Evolutionary conservation across 2,797 vertebrate genomes (phyloP), one percentile per base, ranked within the genome.

Genomic region (Bufotes viridis): DNA sequence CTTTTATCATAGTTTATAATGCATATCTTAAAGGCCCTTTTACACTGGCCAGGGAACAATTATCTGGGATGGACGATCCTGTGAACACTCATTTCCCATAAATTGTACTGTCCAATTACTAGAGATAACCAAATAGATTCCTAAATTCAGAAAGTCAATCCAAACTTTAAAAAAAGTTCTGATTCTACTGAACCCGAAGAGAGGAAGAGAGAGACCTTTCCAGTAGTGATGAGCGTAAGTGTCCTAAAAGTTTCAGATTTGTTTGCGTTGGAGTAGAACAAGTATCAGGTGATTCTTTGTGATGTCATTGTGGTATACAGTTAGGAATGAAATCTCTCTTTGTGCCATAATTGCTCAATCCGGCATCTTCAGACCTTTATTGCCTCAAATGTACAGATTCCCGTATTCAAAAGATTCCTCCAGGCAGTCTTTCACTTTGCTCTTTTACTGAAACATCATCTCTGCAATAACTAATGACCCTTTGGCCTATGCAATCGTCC

Each of bases 341-440:
- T 84, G 70, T 74, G 34, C 29, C 34, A 72, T 74, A 84, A 84
- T 74, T 75, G 82, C 53, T 84, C 65, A 70, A 69, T 83, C 42
- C 11, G 17, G 65, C 49, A 70, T 65, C 51, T 83, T 57, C 55
- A 61, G 58, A 75, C 55, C 55, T 84, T 75, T 75, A 75, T 84
- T 75, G 42, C 69, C 69, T 72, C 5, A 42, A 84, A 70, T 84
- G 82, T 74, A 74, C 42, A 42, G 29, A 74, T 75, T 84, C 69
- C 69, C 42, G 29, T 58, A 84, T 84, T 61, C 69, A 49, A 14
- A 74, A 75, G 29, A 60, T 29, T 57, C 63, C 51, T 75, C 29
- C 82, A 58, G 82, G 60, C 69, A 74, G 26, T 58, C 69, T 34
- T 74, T 84, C 55, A 84, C 82, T 69, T 74, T 60, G 82, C 57